These are phyloP conservation scores for Cyclophora punctaria DNA, from an alignment of 2,888 invertebrate species.

Conservation along the genomic window DNA sequence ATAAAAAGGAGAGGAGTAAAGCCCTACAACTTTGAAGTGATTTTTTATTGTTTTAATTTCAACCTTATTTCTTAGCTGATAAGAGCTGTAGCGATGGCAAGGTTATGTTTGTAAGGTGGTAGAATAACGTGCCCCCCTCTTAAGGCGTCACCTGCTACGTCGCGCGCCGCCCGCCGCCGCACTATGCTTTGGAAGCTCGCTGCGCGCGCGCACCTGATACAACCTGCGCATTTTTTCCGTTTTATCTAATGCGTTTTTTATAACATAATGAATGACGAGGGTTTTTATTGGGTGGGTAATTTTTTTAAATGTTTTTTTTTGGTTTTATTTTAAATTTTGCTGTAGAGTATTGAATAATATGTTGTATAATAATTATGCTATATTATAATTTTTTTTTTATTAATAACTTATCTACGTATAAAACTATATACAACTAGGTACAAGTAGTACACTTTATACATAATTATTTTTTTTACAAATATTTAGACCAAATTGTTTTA, in stretches of 20 bases:
- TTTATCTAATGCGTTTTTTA: conserved; percentile 17
- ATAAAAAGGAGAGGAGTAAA: conserved; percentile 76
- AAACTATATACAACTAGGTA: too few relatives aligned
- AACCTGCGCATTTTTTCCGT: conserved; percentile 36
- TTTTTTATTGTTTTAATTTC: conserved; percentile 6
- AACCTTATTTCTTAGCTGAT: conserved; percentile 13
- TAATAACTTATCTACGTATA: too few relatives aligned
- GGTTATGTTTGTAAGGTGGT: conserved; percentile 57
- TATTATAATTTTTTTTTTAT: too few relatives aligned
- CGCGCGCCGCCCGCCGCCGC: conserved; percentile 66
- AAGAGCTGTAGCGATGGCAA: conserved; percentile 20
- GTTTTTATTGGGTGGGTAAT: background rate
- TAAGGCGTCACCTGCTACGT: conserved; percentile 69
- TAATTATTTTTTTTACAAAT: too few relatives aligned
- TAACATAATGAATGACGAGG: background rate
- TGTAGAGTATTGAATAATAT: too few relatives aligned
- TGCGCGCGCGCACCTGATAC: conserved; percentile 54
- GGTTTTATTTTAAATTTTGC: too few relatives aligned
- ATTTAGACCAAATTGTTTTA: too few relatives aligned
- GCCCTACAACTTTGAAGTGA: conserved; percentile 50
- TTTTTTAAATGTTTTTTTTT: too few relatives aligned
- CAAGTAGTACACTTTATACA: too few relatives aligned
- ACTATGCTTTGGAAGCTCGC: conserved; percentile 41
- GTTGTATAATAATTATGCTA: too few relatives aligned
- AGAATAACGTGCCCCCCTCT: conserved; percentile 71